phyloP scores from a whole-genome alignment of 2,797 vertebrate species.

The Erethizon dorsatum region DNA sequence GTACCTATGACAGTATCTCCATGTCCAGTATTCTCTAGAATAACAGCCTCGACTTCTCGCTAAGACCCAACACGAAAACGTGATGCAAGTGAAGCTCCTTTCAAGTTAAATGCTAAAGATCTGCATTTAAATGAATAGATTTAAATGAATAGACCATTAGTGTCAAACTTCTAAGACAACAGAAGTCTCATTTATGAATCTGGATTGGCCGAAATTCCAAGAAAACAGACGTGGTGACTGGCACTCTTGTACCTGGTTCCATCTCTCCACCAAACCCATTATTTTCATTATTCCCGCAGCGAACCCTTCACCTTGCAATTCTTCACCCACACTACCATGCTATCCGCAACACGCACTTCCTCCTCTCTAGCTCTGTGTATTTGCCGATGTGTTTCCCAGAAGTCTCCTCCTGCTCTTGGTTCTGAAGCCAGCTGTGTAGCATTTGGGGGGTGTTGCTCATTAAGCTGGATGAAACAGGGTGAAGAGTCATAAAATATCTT shows the following conservation, averaged over 20 bases:
- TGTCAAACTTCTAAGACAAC: not conserved
- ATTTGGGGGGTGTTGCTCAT: not conserved
- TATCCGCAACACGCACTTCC: not conserved
- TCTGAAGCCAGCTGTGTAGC: not conserved
- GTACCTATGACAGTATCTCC: not conserved
- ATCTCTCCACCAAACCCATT: not conserved
- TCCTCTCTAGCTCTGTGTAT: not conserved
- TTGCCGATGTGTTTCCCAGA: not conserved
- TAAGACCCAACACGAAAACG: conserved; percentile 38
- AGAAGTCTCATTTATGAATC: not conserved
- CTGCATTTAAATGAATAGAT: not conserved
- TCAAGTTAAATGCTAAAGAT: conserved; percentile 60
- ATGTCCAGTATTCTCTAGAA: conserved; percentile 25
- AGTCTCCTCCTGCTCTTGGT: not conserved
- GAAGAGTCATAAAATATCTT: not conserved
- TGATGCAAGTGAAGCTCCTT: conserved; percentile 45
- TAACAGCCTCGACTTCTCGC: conserved; percentile 15
- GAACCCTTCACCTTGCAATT: not conserved
- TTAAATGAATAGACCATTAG: not conserved
- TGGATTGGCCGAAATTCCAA: not conserved
- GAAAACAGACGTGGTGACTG: not conserved
- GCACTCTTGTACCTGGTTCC: not conserved
- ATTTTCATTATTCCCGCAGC: not conserved
- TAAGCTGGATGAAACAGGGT: not conserved
- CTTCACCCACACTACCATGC: not conserved